Conservation (phyloP, 2,113 vertebrate species). For the Corvus cornix region DNA sequence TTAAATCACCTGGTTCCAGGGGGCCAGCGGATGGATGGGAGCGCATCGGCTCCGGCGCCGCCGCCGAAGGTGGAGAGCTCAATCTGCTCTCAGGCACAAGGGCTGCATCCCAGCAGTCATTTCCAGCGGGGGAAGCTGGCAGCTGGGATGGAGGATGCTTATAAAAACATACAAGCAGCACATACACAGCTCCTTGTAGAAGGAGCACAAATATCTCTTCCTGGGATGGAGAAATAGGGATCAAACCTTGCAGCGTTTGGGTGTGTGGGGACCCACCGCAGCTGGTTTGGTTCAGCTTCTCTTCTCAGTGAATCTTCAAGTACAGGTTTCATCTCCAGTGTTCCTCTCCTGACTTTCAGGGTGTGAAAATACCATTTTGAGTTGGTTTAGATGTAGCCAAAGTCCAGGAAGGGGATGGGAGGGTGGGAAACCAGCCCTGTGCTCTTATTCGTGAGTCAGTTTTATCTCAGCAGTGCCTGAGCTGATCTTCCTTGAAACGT, state of each 20-base stretch:
- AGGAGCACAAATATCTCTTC: neutral
- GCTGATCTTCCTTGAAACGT: neutral
- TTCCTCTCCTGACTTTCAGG: neutral
- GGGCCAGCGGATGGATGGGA: slow-evolving; percentile 14
- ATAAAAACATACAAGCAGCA: neutral
- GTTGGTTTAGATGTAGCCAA: neutral
- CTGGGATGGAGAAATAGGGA: neutral
- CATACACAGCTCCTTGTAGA: neutral
- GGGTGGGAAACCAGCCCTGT: neutral
- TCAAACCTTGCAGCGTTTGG: rapidly evolving
- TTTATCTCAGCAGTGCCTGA: neutral
- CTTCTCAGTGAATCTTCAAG: neutral
- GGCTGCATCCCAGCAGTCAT: neutral
- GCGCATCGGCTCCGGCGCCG: neutral
- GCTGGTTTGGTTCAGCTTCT: neutral
- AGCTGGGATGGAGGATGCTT: neutral
- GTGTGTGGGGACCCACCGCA: rapidly evolving
- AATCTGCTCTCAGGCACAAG: slow-evolving; percentile 10
- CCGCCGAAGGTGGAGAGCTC: neutral
- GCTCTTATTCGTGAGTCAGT: neutral
- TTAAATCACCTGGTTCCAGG: slow-evolving; percentile 70
- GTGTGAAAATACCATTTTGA: neutral
- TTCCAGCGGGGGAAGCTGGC: neutral
- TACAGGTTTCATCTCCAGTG: neutral
- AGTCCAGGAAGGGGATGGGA: neutral